Evolutionary conservation across 2,888 invertebrate genomes (phyloP), one percentile per base, ranked within the genome.

Genomic region (Dysmachus trigonus): DNA sequence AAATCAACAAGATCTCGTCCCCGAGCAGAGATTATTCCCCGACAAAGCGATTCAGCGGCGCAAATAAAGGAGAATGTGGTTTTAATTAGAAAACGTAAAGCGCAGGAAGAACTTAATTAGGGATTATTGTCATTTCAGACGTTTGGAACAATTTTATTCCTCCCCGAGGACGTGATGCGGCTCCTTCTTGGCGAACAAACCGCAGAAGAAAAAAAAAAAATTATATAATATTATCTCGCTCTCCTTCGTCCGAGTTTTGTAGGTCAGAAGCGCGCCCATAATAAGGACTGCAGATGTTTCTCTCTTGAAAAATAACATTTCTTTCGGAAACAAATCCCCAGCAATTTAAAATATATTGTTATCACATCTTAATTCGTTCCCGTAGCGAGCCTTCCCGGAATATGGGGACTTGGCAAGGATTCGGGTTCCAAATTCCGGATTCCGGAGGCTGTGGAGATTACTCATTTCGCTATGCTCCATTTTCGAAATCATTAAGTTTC

Each of bases 71-170:
- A 81, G 62, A 53, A 81, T 81, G 81, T 81, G 53, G 51, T 51
- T 51, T 81, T 81, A 81, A 81, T 81, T 81, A 81, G 79, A 62
- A 81, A 81, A 51, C 53, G 81, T 81, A 53, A 79, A 81, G 53
- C 81, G 30, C 62, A 81, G 62, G 33, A 53, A 33, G 33, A 81
- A 81, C 81, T 81, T 81, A 81, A 81, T 81, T 81, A 81, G 62
- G 81, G 62, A 81, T 81, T 81, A 81, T 62, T 81, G 81, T 81
- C 51, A 81, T 81, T 47, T 81, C 62, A 81, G 35, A 62, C 27
- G 47, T 47, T 81, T 15, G 53, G n/a, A 53, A 53, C 53, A 81
- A 51, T 81, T 53, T 81, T 81, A 47, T 53, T 81, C 53, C 27
- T 47, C 81, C 53, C 31, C 31, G 81, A 53, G 81, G 31, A 53